A percentile compares a stretch with the other conserved stretches of the same genome.
Conservation (phyloP, 2,797 vertebrate genomes). For the Enteromius fasciolatus region DNA sequence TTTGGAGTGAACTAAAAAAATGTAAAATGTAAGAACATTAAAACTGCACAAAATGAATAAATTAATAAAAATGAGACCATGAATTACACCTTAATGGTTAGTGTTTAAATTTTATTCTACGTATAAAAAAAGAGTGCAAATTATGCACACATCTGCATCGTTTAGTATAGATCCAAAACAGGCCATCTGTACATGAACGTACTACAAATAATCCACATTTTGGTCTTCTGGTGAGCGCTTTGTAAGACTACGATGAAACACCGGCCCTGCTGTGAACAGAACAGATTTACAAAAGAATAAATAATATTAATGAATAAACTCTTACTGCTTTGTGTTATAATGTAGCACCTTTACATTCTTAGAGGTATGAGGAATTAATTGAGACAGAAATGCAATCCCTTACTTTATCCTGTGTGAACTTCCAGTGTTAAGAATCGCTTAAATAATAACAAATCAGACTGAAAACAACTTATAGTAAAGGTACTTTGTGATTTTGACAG, state of each 20-base stretch:
- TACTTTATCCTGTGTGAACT: slow-evolving; percentile 59
- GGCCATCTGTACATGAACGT: neutral
- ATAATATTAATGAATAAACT: slow-evolving; percentile 66
- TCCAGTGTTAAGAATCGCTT: slow-evolving; percentile 80
- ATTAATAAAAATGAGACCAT: neutral
- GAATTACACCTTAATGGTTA: slow-evolving; percentile 29
- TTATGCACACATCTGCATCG: slow-evolving; percentile 22
- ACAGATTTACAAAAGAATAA: slow-evolving; percentile 72
- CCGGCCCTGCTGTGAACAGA: slow-evolving; percentile 37
- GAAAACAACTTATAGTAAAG: slow-evolving; percentile 58
- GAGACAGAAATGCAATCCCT: slow-evolving; percentile 49
- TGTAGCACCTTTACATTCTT: slow-evolving; percentile 56
- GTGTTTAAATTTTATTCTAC: slow-evolving; percentile 42
- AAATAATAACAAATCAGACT: slow-evolving; percentile 68
- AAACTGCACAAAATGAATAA: neutral
- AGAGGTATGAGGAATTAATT: slow-evolving; percentile 48
- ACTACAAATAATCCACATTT: slow-evolving; percentile 14
- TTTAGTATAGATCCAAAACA: slow-evolving; percentile 38
- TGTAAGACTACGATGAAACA: slow-evolving; percentile 3
- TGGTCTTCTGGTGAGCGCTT: slow-evolving; percentile 15
- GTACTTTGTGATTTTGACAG: slow-evolving; percentile 55
- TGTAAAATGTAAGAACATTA: neutral
- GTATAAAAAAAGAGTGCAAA: slow-evolving; percentile 42
- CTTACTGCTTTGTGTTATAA: slow-evolving; percentile 44
- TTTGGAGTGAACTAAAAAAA: neutral